Conservation (phyloP, 2,888 invertebrate species). For the Mesorhabditis spiculigera region DNA sequence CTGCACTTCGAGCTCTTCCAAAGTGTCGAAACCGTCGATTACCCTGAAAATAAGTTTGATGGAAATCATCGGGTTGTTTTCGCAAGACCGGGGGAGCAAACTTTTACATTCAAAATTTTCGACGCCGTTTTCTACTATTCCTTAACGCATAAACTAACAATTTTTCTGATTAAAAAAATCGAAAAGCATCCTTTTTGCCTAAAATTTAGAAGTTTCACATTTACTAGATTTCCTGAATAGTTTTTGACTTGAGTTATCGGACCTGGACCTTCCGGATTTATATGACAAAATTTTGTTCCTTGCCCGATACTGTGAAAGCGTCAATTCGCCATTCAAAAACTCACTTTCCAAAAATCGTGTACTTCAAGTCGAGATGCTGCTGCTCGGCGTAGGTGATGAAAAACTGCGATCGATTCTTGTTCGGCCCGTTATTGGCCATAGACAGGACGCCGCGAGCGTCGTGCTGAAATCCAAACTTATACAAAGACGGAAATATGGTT, state of each 20-base stretch:
- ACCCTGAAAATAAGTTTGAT: slow-evolving; percentile 69
- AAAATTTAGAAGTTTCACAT: neutral
- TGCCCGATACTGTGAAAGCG: neutral
- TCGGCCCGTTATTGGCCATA: slow-evolving; percentile 97
- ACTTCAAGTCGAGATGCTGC: slow-evolving; percentile 90
- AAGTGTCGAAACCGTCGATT: slow-evolving; percentile 90
- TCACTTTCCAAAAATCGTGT: slow-evolving; percentile 92
- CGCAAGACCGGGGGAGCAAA: neutral
- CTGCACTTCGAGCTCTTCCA: slow-evolving; percentile 91
- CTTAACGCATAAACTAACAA: neutral
- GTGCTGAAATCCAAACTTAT: slow-evolving; percentile 66
- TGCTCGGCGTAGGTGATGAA: slow-evolving; percentile 92
- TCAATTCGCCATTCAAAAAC: slow-evolving; percentile 17
- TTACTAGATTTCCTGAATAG: neutral
- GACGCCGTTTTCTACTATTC: neutral
- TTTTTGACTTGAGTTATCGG: neutral
- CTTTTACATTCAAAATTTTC: neutral
- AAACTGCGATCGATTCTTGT: slow-evolving; percentile 97
- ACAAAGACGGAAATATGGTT: neutral
- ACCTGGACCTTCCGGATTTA: too few relatives aligned
- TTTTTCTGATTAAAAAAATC: neutral
- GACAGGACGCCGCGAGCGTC: slow-evolving; percentile 82
- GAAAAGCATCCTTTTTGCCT: neutral
- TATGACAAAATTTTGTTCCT: too few relatives aligned
- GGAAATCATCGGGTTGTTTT: neutral